Evolutionary conservation across 2,888 invertebrate species (phyloP).

Genomic region (Mylabris sibirica): DNA sequence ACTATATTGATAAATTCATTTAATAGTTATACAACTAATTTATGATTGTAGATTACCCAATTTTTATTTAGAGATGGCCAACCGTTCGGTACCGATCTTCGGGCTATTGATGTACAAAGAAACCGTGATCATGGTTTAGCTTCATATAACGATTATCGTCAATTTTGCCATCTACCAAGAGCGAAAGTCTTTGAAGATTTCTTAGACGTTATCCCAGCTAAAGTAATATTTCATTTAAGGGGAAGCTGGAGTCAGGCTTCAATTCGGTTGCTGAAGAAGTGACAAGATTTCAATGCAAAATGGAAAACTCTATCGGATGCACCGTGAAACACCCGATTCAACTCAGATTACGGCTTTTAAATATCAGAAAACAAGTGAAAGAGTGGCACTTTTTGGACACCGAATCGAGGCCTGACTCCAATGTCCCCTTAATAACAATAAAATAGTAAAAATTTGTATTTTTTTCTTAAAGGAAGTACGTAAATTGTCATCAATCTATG

Average conservation of each 20-base stretch:
- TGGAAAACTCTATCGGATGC: too few species aligned
- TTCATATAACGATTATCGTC: conserved; percentile 79
- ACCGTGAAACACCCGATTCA: too few species aligned
- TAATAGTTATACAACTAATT: conserved; percentile 44
- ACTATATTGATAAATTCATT: neutral
- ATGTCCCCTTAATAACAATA: too few species aligned
- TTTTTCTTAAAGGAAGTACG: conserved; percentile 71
- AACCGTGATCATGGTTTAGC: conserved; percentile 87
- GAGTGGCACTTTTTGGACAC: too few species aligned
- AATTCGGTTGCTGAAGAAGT: too few species aligned
- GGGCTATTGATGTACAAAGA: conserved; percentile 84
- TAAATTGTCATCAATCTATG: conserved; percentile 71
- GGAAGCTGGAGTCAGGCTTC: too few species aligned
- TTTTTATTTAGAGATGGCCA: conserved; percentile 73
- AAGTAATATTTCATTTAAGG: too few species aligned
- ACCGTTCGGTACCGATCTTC: conserved; percentile 80
- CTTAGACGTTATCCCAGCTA: conserved; percentile 69
- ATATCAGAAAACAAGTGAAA: too few species aligned
- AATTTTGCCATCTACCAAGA: conserved; percentile 76
- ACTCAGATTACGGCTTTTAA: too few species aligned
- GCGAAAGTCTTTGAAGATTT: conserved; percentile 76
- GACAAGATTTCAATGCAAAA: too few species aligned
- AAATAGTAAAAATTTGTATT: conserved; percentile 21
- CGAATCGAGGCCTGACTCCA: too few species aligned
- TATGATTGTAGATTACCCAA: conserved; percentile 66